phyloP scores from a whole-genome alignment of 1,140 invertebrate species.

The Formica selysi region DNA sequence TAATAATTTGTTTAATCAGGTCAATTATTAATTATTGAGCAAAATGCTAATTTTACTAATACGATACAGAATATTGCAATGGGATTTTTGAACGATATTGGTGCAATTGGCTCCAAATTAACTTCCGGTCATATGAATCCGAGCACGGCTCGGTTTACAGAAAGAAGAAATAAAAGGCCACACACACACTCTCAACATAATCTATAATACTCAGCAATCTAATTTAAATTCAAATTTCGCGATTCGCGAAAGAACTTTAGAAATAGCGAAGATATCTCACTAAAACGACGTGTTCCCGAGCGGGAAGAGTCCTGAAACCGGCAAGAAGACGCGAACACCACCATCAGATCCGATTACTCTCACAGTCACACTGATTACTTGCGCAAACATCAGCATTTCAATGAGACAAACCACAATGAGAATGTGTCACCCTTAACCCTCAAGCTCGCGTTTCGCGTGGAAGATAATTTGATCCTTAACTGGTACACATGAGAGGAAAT shows the following conservation, averaged over 20 bases:
- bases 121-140: conserved; percentile 21
- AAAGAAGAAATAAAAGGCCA: conserved; percentile 1
- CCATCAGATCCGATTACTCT: conserved; percentile 52
- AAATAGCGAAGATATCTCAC: conserved; percentile 11
- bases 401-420: conserved; percentile 52
- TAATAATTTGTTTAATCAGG: background rate
- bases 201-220: background rate
- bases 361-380: conserved; percentile 56
- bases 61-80: conserved; percentile 7
- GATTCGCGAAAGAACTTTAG: background rate
- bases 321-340: conserved; percentile 41
- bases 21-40: conserved; percentile 2
- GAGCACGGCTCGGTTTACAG: background rate
- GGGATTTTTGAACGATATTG: background rate
- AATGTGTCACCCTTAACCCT: conserved; percentile 60
- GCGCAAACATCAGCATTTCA: conserved; percentile 60
- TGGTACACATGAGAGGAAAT: background rate
- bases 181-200: background rate
- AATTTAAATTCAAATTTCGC: conserved; percentile 23
- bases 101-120: conserved; percentile 26
- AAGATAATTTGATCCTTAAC: conserved; percentile 7
- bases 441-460: conserved; percentile 46
- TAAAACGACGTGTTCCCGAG: conserved; percentile 29
- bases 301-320: conserved; percentile 42
- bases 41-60: background rate